Conservation (phyloP, 2,888 invertebrate species). For the Drosophila demipolita region DNA sequence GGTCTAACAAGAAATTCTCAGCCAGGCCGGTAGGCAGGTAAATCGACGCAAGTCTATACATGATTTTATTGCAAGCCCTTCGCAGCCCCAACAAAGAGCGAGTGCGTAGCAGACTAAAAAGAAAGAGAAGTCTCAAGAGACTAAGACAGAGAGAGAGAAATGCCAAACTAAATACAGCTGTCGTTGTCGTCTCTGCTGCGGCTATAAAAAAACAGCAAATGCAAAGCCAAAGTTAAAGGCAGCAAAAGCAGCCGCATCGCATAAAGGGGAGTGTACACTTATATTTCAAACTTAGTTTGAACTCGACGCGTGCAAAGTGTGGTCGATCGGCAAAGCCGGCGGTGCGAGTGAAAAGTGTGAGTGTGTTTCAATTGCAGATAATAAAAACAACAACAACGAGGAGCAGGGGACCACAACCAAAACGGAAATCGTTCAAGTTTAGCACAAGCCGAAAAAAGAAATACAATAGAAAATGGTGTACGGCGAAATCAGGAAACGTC, state of each 20-base stretch:
- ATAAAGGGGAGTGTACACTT: conserved; percentile 60
- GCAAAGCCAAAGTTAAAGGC: conserved; percentile 68
- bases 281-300: conserved; percentile 64
- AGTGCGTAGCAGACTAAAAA: conserved; percentile 41
- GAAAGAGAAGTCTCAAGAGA: conserved; percentile 5
- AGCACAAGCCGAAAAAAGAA: not conserved
- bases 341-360: not conserved
- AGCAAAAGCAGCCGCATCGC: conserved; percentile 42
- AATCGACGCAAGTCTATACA: conserved; percentile 20
- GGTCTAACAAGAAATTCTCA: conserved; percentile 19
- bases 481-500: conserved; percentile 2
- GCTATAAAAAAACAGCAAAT: conserved; percentile 32
- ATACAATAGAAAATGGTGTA: conserved; percentile 19
- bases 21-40: conserved; percentile 19
- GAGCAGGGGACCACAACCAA: not conserved
- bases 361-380: conserved; percentile 5
- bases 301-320: conserved; percentile 53
- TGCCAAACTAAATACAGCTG: conserved; percentile 41
- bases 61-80: conserved; percentile 11
- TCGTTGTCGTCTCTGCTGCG: conserved; percentile 6
- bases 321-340: conserved; percentile 39
- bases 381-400: not conserved
- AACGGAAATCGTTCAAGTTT: conserved; percentile 5
- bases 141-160: conserved; percentile 13
- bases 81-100: conserved; percentile 37